Evolutionary conservation across 2,797 vertebrate genomes (phyloP).

Genomic region (Echeneis naucrates): DNA sequence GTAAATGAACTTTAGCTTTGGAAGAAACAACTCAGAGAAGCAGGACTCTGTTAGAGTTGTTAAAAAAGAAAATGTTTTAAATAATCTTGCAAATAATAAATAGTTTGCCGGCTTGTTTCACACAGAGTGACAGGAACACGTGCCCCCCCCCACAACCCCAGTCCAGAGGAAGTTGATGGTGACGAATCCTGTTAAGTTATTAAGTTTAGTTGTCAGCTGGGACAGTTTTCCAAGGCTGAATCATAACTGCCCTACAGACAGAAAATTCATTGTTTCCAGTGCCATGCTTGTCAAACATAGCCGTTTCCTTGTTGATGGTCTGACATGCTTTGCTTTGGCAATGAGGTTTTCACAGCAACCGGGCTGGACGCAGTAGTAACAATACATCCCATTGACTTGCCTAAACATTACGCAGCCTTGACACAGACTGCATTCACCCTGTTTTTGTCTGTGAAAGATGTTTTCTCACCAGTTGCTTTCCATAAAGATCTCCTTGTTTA

Average conservation of each 20-base stretch:
- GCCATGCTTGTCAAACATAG: slow-evolving; percentile 44
- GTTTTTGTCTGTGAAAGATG: slow-evolving; percentile 53
- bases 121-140: not conserved
- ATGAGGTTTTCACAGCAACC: slow-evolving; percentile 38
- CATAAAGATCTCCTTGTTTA: slow-evolving; percentile 48
- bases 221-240: slow-evolving; percentile 46
- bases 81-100: not conserved
- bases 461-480: slow-evolving; percentile 54
- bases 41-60: not conserved
- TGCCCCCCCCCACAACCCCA: too few relatives aligned
- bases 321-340: slow-evolving; percentile 67
- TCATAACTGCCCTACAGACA: slow-evolving; percentile 46
- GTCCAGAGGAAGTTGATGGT: slow-evolving; percentile 16
- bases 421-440: slow-evolving; percentile 54
- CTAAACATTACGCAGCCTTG: slow-evolving; percentile 56
- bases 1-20: not conserved
- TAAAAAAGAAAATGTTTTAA: not conserved
- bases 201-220: slow-evolving; percentile 30
- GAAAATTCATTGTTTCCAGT: slow-evolving; percentile 68
- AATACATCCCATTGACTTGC: slow-evolving; percentile 67
- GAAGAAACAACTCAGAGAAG: not conserved
- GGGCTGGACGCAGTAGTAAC: slow-evolving; percentile 53
- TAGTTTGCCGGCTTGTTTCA: not conserved
- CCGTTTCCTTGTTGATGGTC: slow-evolving; percentile 48
- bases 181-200: slow-evolving; percentile 20